Base-by-base conservation (phyloP, 2,113 vertebrate genomes). In the Antidorcas marsupialis region DNA sequence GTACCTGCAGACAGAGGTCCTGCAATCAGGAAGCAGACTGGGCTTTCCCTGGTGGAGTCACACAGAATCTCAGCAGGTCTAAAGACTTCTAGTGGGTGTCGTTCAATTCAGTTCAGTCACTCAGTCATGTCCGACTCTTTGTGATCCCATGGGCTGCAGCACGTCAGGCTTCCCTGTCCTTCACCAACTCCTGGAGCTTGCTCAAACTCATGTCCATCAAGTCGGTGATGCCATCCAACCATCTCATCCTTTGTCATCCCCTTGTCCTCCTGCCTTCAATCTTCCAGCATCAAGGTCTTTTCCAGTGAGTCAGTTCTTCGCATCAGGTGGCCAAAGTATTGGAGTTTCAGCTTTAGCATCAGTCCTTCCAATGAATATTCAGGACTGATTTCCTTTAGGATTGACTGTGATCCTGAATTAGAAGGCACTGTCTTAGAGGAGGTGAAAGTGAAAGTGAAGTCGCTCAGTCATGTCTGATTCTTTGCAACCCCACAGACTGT, bases 301-400 rank as follows among this genome's bases (percentile, higher is more conserved):
- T 71, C 64, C 64, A 36, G 1, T 36, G 64, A 71, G 64, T 11
- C 17, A 11, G n/a, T 71, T 71, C 17, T 36, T 71, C 0, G 0
- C 4, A 71, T 36, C 64, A 21, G n/a, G n/a, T 36, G 17, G n/a
- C 64, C 64, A 11, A 36, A 71, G 64, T 71, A 71, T 71, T 1
- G 0, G 64, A 71, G 64, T 67, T 21, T 67, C 64, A 71, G 64
- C 64, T 21, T 71, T 3, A 71, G 64, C n/a, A 71, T 36, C 64
- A 36, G n/a, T 71, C 64, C 17, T 71, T 36, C n/a, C n/a, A 71
- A 12, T 71, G 17, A 71, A 21, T 71, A 71, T 71, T 71, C 64
- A 36, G 9, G 64, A 71, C n/a, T 36, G n/a, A 36, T 71, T 21
- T 71, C 9, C n/a, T 71, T 71, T 71, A 71, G 64, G 17, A 71